These are phyloP conservation scores for Ursus arctos DNA, from an alignment of 2,113 vertebrate genomes.

Conservation along the genomic window DNA sequence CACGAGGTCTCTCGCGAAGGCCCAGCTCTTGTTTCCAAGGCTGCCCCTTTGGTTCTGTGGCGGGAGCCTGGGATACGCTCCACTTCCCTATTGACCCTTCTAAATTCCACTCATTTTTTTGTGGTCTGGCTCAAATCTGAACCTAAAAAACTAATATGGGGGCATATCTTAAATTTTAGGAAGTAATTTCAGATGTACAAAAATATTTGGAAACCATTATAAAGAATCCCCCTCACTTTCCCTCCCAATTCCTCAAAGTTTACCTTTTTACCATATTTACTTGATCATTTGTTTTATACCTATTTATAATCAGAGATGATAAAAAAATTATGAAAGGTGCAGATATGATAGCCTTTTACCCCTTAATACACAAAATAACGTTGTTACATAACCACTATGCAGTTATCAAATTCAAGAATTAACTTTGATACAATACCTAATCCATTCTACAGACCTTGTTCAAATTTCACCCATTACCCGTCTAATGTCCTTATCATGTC, in stretches of 20 bases:
- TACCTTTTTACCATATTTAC: neutral
- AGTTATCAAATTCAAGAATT: neutral
- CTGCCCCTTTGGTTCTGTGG: neutral
- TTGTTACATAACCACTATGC: neutral
- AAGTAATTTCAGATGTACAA: neutral
- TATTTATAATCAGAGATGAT: neutral
- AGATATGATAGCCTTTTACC: neutral
- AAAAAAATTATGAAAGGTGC: neutral
- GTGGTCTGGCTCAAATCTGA: neutral
- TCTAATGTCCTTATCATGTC: neutral
- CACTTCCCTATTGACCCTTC: neutral
- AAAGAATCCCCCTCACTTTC: neutral
- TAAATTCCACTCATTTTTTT: neutral
- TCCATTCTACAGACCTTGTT: neutral
- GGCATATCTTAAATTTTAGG: neutral
- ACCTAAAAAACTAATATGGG: neutral
- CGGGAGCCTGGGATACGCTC: neutral
- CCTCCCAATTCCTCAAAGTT: neutral
- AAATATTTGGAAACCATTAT: neutral
- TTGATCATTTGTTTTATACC: neutral
- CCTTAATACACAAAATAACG: neutral
- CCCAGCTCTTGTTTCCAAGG: neutral
- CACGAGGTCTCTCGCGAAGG: neutral
- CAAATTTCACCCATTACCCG: neutral
- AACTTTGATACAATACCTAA: neutral